Conservation (phyloP, 2,888 invertebrate species). For the Eustalomyia histrio region DNA sequence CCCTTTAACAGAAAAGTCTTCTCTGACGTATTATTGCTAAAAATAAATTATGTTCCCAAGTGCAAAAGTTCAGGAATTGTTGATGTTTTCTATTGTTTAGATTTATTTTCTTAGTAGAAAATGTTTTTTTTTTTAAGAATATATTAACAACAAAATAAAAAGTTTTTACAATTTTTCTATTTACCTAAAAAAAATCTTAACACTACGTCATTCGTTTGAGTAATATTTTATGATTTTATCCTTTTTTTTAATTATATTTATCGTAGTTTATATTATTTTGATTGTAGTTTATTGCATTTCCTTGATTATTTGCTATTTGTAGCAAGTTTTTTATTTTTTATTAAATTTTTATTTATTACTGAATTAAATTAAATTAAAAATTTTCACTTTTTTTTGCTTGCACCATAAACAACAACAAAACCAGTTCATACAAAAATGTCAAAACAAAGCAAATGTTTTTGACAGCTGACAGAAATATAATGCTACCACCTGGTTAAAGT, state of each 20-base stretch:
- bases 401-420: constrained; percentile 52
- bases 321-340: background rate
- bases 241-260: background rate
- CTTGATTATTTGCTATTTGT: background rate
- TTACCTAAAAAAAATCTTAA: background rate
- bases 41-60: constrained; percentile 38
- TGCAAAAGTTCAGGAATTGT: constrained; percentile 17
- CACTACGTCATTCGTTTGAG: background rate
- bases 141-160: no score
- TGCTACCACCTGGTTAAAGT: no score
- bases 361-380: constrained; percentile 28
- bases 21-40: constrained; percentile 48
- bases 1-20: background rate
- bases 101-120: background rate
- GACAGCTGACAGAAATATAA: constrained; percentile 1
- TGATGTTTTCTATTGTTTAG: constrained; percentile 4
- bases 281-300: background rate
- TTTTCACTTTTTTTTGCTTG: constrained; percentile 31
- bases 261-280: background rate
- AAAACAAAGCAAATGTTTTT: constrained; percentile 41
- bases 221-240: background rate
- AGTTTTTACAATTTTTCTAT: background rate
- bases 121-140: background rate
- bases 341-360: background rate
- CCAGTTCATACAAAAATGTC: constrained; percentile 28